Evolutionary conservation across 2,797 vertebrate species (phyloP), one percentile per base, ranked within the genome.

Genomic region (Siniperca obscura): DNA sequence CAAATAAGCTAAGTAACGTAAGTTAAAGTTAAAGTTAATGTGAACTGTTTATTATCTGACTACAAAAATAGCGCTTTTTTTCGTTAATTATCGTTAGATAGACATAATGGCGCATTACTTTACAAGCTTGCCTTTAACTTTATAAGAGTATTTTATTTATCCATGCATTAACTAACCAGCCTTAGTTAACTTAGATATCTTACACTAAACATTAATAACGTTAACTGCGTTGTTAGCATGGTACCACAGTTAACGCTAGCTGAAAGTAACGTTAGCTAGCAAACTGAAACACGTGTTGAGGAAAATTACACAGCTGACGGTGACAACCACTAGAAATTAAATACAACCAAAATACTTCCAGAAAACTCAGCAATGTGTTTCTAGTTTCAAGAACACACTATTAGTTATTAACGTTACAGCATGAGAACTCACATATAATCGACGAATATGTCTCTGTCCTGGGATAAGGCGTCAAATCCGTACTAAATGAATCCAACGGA

Each of bases 401-500:
- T n/a, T 3, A 8, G 1, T 22, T 70, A 10, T 16, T 46, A 25
- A 10, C 5, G 0, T 14, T 34, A 34, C 3, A 10, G 9, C 2
- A 9, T 0, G 16, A 6, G 0, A 70, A 65, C 74, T 77, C 14
- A 80, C 56, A 34, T 52, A 8, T 3, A 17, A 14, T 5, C 3
- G 0, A 8, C 0, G 14, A 0, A 10, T 1, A 7, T 0, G 13
- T 8, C 4, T 14, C 7, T 1, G 0, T 17, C 10, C 56, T 11
- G 3, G 5, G 0, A 4, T 22, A 25, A 44, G 0, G 1, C 12
- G 14, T 61, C 13, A n/a, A 27, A 5, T 25, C 16, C 0, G 2
- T 3, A 0, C 0, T 12, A 0, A 16, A 55, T n/a, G 0, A 19
- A 22, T 30, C 3, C n/a, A 0, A 5, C 0, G 0, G 1, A 16